Evolutionary conservation across 2,113 vertebrate species (phyloP), one percentile per base, ranked within the genome.

Genomic region (Monopterus albus): DNA sequence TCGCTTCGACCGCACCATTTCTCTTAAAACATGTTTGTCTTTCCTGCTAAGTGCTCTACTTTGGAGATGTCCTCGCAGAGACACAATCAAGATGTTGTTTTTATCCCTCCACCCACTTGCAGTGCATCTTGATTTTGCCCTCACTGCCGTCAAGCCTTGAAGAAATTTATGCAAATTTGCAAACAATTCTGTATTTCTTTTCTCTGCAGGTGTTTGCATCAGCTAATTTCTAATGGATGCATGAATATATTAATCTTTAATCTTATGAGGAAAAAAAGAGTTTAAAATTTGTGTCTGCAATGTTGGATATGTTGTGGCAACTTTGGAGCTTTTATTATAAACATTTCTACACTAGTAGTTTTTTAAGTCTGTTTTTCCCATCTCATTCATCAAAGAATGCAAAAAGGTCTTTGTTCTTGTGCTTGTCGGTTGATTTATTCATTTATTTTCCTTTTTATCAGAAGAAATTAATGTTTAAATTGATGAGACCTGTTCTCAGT

Each of bases 121-220:
- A 23, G 65, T 42, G 72, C 62, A 33, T 72, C 75, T 78, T 83
- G 65, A 86, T 87, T 82, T 86, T 58, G 62, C 68, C 80, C 45
- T 83, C 25, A 7, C 49, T 62, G 38, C 66, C 80, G 68, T 79
- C 74, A 43, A 81, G 78, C 77, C 81, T 72, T 78, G 59, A 75
- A 88, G 67, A 83, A 50, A 85, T 76, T 2, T 75, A 86, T 88
- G 88, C 82, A 83, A 87, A 90, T 87, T 51, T 58, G 25, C 47
- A 68, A 61, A 61, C 40, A 62, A 76, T 81, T 58, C 67, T 75
- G 66, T 77, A 49, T 83, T 83, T 84, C 62, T 78, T 82, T 84
- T 84, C 85, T 86, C 85, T 68, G 83, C 83, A 87, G 88, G 85
- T 88, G 83, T 89, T 88, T 89, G 80, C 79, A 71, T 83, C 74